Percentiles rank a stretch among this genome's conserved stretches.
These are phyloP conservation scores for Sinodicranocentrus sp. DNA, from an alignment of 2,888 invertebrate species.

Conservation along the genomic window DNA sequence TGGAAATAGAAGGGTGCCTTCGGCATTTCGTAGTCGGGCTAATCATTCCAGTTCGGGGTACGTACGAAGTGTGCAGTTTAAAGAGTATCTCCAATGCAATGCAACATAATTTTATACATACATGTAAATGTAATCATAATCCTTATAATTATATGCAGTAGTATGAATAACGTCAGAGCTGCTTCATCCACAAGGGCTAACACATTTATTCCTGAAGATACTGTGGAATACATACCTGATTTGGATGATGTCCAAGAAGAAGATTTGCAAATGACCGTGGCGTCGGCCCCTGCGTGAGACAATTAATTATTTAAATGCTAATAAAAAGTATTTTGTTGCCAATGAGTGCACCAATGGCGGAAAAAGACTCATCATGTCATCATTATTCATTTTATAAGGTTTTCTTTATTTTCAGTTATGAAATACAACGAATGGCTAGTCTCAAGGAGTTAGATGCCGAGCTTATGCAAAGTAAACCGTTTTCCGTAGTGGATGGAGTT, in stretches of 20 bases:
- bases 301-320: not conserved
- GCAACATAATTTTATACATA: no score
- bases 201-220: slow-evolving; percentile 61
- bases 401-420: slow-evolving; percentile 60
- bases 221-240: slow-evolving; percentile 74
- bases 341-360: not conserved
- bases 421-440: slow-evolving; percentile 75
- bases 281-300: slow-evolving; percentile 74
- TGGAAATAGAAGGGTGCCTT: slow-evolving; percentile 35
- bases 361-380: not conserved
- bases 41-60: slow-evolving; percentile 39
- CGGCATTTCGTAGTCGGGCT: slow-evolving; percentile 47
- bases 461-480: slow-evolving; percentile 72
- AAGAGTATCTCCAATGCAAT: no score
- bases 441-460: slow-evolving; percentile 76
- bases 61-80: not conserved
- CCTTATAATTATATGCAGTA: not conserved
- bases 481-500: slow-evolving; percentile 74
- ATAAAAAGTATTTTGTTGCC: no score
- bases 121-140: no score
- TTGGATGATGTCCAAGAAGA: slow-evolving; percentile 75
- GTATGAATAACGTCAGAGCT: slow-evolving; percentile 49
- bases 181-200: slow-evolving; percentile 35
- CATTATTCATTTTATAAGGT: not conserved
- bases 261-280: slow-evolving; percentile 74